Base-by-base conservation (phyloP, 2,797 vertebrate species). In the Liasis olivaceus region DNA sequence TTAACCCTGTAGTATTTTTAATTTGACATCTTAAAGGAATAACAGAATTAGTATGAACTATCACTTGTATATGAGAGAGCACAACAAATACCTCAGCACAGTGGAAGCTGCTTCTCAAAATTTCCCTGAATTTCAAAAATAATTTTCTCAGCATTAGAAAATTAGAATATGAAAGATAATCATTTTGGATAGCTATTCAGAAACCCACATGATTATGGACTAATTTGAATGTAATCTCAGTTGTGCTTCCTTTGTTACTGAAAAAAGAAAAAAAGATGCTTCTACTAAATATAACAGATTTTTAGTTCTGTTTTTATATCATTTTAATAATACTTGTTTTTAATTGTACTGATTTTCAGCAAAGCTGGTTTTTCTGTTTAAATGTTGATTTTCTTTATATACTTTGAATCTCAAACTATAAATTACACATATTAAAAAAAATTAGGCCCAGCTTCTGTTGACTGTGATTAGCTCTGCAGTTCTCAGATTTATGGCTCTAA, bases 1-100 rank as follows among this genome's bases (percentile, higher is more conserved):
- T 69, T 62, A 63, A 89, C 88, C 62, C 54, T 89, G 4, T 93
- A 89, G 89, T 8, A 14, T 90, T 95, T 95, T 89, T 81, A 69
- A 93, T 93, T 77, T 66, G 58, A 2, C 91, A 2, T 92, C 94
- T 77, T 7, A 20, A 24, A 1, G 63, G 90, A 90, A 66, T 91
- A 92, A 0, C 0, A 42, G 20, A 93, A 63, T 0, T 0, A n/a
- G 81, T 36, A 87, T 56, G 89, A 77, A 88, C 51, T 89, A 85
- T 86, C 59, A 47, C 9, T 47, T 81, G 36, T 24, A 9, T 81
- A 81, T 81, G 42, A 81, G 22, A 47, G 77, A 47, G 22, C 20
- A 24, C 26, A 89, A 54, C 51, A 89, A 28, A 0, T 36, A 59
- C 20, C 5, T 26, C 7, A 15, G 15, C 9, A 58, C n/a, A 69